Base-by-base conservation (phyloP, 2,113 vertebrate species). In the Tauraco erythrolophus region DNA sequence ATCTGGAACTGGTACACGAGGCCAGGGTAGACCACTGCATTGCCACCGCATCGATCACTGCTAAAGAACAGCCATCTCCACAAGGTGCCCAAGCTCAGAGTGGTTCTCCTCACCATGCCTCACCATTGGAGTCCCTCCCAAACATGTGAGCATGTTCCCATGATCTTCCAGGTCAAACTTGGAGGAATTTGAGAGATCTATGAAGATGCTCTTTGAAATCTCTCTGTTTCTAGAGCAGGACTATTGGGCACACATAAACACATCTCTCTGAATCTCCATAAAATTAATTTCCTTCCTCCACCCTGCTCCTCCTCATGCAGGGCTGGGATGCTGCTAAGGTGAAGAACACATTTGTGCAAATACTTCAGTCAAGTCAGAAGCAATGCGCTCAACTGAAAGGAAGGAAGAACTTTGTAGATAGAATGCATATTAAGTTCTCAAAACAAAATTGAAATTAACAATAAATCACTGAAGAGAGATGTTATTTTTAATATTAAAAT, bases 31-130 rank as follows among this genome's bases (percentile, higher is more conserved):
- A 27, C 18, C 45, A 25, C 1, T 8, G 37, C 10, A 8, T 2
- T 11, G 45, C 17, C 10, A n/a, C n/a, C n/a, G n/a, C n/a, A n/a
- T n/a, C n/a, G n/a, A n/a, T n/a, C n/a, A 7, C 28, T 41, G 19
- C 37, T 25, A 7, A 14, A 23, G 46, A 70, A n/a, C 0, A 0
- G 23, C 16, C 41, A 62, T 8, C 18, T 48, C 23, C 79, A 35
- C 6, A 33, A 35, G 30, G 7, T 23, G 41, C 23, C 23, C 57
- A 39, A 30, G 31, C 15, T 48, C 50, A 13, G 19, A 64, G 37
- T 5, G 39, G 17, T 10, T 78, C 30, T 35, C 56, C 75, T 68
- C 84, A 54, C n/a, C 24, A 19, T 0, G 2, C 27, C 69, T 91
- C 0, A 0, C 7, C 31, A 6, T 8, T 17, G 18, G 9, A 85